Conservation (phyloP, 1,140 invertebrate species). For the Zaprionus lachaisei region DNA sequence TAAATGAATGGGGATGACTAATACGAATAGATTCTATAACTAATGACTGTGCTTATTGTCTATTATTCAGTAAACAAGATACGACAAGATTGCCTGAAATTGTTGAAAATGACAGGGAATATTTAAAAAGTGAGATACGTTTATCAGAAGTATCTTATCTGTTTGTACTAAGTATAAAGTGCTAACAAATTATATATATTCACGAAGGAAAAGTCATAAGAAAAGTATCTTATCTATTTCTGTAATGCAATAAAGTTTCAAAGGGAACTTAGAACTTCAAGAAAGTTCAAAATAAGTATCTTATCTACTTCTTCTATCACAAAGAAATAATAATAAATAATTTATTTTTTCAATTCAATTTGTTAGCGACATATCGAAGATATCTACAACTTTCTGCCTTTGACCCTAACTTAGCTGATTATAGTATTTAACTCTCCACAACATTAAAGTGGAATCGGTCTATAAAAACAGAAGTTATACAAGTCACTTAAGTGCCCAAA, state of each 20-base stretch:
- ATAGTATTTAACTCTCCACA: too few species aligned
- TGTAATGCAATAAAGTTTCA: not conserved
- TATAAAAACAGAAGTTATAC: too few species aligned
- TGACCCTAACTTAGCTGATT: too few species aligned
- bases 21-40: not conserved
- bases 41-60: not conserved
- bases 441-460: too few species aligned
- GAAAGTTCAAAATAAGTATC: too few species aligned
- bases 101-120: not conserved
- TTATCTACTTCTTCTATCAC: too few species aligned
- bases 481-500: too few species aligned
- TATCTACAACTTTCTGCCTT: too few species aligned
- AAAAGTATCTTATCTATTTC: not conserved
- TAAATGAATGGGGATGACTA: not conserved
- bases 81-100: not conserved
- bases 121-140: not conserved
- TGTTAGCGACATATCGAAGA: too few species aligned
- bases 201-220: not conserved
- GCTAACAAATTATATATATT: not conserved
- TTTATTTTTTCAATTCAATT: too few species aligned
- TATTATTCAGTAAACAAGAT: not conserved
- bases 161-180: not conserved
- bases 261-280: too few species aligned
- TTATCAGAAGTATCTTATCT: constrained; percentile 3
- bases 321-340: too few species aligned